These are phyloP conservation scores for Julus scanicus DNA, from an alignment of 2,888 invertebrate genomes.

Conservation along the genomic window DNA sequence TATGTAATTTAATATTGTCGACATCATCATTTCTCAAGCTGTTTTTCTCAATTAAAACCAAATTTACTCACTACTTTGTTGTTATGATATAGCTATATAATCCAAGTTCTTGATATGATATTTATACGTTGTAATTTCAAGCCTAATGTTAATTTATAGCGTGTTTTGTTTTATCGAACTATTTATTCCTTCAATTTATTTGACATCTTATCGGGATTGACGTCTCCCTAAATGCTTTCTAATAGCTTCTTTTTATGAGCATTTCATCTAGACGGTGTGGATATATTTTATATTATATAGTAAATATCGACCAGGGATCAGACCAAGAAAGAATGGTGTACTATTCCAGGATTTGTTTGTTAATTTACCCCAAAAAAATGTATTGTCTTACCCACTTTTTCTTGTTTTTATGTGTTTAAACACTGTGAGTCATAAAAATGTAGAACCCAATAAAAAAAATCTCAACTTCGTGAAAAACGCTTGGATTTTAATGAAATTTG, in stretches of 20 bases:
- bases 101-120: neutral
- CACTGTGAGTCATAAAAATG: too few relatives aligned
- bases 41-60: neutral
- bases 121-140: neutral
- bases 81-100: neutral
- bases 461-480: too few relatives aligned
- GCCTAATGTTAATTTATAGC: neutral
- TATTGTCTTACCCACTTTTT: too few relatives aligned
- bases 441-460: too few relatives aligned
- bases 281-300: too few relatives aligned
- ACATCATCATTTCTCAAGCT: neutral
- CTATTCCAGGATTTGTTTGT: too few relatives aligned
- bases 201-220: neutral
- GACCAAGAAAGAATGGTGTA: too few relatives aligned
- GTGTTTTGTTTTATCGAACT: neutral
- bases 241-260: neutral
- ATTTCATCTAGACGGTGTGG: neutral
- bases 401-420: too few relatives aligned
- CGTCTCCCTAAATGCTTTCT: neutral
- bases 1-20: neutral
- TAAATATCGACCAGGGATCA: too few relatives aligned
- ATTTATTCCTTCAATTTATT: neutral
- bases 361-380: too few relatives aligned
- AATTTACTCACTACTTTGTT: neutral
- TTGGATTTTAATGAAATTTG: too few relatives aligned